phyloP scores from a whole-genome alignment of 2,888 invertebrate species.

The Andrena bucephala region DNA sequence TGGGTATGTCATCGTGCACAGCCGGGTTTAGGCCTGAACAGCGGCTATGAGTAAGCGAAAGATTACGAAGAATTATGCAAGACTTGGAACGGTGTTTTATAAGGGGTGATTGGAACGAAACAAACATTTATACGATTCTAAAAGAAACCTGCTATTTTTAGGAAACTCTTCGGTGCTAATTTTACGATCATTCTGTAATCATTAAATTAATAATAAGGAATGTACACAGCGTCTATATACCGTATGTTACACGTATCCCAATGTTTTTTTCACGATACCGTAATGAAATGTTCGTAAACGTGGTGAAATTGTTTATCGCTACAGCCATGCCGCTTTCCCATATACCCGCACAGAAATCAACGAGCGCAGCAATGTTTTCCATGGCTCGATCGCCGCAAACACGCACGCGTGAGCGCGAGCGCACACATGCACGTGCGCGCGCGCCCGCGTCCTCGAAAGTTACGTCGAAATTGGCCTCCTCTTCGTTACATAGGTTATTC shows the following conservation, averaged over 20 bases:
- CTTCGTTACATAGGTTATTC: conserved; percentile 58
- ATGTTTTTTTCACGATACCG: not conserved
- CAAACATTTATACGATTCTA: conserved; percentile 6
- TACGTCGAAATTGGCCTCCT: conserved; percentile 58
- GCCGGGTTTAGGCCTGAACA: conserved; percentile 24
- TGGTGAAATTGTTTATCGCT: conserved; percentile 35
- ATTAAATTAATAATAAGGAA: not conserved
- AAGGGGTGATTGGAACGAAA: conserved; percentile 7
- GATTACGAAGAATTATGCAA: conserved; percentile 57
- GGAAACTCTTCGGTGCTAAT: not conserved
- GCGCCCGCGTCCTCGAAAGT: conserved; percentile 49
- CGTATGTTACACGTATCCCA: conserved; percentile 8
- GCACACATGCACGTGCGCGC: conserved; percentile 11
- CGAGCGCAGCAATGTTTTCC: conserved; percentile 38
- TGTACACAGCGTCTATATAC: not conserved
- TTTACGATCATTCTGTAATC: not conserved
- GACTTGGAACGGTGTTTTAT: conserved; percentile 11
- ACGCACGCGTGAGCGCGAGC: not conserved
- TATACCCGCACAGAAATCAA: conserved; percentile 27
- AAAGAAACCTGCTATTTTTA: conserved; percentile 26
- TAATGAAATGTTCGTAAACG: conserved; percentile 1
- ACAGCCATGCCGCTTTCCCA: conserved; percentile 33
- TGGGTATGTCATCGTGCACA: conserved; percentile 13
- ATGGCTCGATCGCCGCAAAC: not conserved
- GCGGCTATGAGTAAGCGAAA: conserved; percentile 22